phyloP scores from a whole-genome alignment of 2,113 vertebrate genomes.

The Hassar affinis region DNA sequence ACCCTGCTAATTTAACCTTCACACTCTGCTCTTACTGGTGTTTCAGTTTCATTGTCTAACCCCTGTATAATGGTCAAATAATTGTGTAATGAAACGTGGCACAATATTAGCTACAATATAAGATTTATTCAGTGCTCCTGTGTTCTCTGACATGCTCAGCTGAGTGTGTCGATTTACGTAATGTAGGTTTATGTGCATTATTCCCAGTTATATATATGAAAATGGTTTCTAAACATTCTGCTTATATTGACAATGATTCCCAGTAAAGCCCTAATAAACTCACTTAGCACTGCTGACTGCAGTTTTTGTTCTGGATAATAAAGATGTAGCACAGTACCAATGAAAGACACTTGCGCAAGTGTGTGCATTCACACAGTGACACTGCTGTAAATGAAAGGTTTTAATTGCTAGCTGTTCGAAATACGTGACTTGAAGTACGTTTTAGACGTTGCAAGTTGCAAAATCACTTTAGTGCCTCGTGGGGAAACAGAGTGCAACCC shows the following conservation, averaged over 20 bases:
- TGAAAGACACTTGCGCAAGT: background rate
- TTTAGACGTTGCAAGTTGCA: conserved; percentile 13
- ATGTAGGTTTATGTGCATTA: background rate
- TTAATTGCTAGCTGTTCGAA: conserved; percentile 7
- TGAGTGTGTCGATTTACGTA: background rate
- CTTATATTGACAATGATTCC: background rate
- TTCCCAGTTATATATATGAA: background rate
- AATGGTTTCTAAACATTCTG: background rate
- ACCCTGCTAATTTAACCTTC: too few relatives aligned
- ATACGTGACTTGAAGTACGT: background rate
- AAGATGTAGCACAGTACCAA: background rate
- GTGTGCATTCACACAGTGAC: background rate
- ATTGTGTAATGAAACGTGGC: background rate
- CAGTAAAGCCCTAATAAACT: background rate
- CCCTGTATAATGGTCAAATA: background rate
- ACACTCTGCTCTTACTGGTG: too few relatives aligned
- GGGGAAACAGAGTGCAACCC: conserved; percentile 3
- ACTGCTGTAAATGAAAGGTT: background rate
- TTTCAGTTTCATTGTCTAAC: too few relatives aligned
- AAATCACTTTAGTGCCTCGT: conserved; percentile 35
- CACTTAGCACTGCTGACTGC: background rate
- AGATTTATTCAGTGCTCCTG: background rate
- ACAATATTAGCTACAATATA: background rate
- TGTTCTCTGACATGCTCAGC: background rate
- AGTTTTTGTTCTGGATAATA: background rate